Base-by-base conservation (phyloP, 2,797 vertebrate species). In the Lycodopsis pacificus region DNA sequence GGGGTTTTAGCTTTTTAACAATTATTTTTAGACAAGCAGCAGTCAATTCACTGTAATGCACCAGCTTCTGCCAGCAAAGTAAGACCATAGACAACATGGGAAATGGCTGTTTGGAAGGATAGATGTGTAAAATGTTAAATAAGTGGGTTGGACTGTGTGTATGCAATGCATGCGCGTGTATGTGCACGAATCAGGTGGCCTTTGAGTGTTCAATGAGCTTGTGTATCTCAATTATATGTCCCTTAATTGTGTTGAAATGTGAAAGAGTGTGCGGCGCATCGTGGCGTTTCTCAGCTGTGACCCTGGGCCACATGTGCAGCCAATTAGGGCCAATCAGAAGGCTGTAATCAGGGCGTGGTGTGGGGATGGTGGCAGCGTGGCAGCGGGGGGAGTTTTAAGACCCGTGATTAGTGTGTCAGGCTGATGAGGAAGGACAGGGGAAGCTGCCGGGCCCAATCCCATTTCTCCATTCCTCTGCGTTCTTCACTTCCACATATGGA, bases 281-380 rank as follows among this genome's bases (percentile, higher is more conserved):
- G 19, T 49, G 13, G 75, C 53, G 30, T 81, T 81, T 79, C 66
- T 81, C 86, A 80, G 86, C 86, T 88, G 84, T 91, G 89, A 93
- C 85, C 86, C 77, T 73, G 79, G 80, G 82, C 81, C 87, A 93
- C 94, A 96, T 94, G 91, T 96, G 95, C 83, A 90, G 92, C 76
- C 84, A 94, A 92, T 95, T 95, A 95, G 87, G 57, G 83, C 89
- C 91, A 95, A 95, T 95, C 93, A 94, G 87, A 88, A 89, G 86
- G 83, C 91, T 92, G 88, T 94, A 94, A 92, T 95, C 88, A 92
- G 86, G 88, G 89, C 57, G 88, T 88, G 90, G 91, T 69, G 32
- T 64, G 36, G 73, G 69, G 81, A 76, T 61, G 81, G 83, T 86
- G 84, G 91, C 84, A 76, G 81, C 38, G 65, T 86, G 79, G 83